Conservation (phyloP, 2,888 invertebrate species). For the Ectobius pallidus region DNA sequence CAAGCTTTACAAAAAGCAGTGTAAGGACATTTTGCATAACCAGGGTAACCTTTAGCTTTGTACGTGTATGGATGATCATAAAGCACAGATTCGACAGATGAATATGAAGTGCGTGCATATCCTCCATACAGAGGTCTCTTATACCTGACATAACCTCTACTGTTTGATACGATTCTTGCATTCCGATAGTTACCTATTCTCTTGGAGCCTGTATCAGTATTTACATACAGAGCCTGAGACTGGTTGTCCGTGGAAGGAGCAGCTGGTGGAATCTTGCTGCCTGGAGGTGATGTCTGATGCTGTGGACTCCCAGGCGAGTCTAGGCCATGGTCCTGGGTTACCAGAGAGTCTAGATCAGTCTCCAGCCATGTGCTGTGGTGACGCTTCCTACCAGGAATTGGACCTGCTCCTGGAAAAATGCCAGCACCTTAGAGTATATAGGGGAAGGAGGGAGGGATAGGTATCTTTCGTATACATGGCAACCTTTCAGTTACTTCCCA, state of each 20-base stretch:
- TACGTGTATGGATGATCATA: background rate
- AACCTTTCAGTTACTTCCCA: too few species aligned
- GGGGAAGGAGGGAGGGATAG: background rate
- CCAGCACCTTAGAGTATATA: background rate
- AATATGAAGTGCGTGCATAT: background rate
- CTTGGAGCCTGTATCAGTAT: constrained; percentile 59
- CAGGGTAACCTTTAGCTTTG: background rate
- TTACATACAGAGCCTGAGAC: constrained; percentile 65
- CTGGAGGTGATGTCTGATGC: constrained; percentile 39
- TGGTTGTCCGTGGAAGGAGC: constrained; percentile 28
- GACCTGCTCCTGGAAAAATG: constrained; percentile 46
- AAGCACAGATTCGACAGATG: background rate
- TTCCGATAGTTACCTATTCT: constrained; percentile 25
- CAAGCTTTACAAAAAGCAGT: background rate
- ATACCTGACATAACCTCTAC: background rate
- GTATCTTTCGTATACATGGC: too few species aligned
- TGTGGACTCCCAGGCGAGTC: constrained; percentile 49
- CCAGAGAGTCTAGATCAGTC: constrained; percentile 86
- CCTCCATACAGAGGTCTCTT: background rate
- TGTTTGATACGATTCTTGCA: background rate
- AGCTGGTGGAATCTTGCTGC: constrained; percentile 39
- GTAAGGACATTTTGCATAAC: background rate
- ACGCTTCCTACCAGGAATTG: constrained; percentile 55
- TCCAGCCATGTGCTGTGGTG: constrained; percentile 81
- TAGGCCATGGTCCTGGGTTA: constrained; percentile 73